Base-by-base conservation (phyloP, 2,888 invertebrate species). In the Sphaerophoria rueppellii region DNA sequence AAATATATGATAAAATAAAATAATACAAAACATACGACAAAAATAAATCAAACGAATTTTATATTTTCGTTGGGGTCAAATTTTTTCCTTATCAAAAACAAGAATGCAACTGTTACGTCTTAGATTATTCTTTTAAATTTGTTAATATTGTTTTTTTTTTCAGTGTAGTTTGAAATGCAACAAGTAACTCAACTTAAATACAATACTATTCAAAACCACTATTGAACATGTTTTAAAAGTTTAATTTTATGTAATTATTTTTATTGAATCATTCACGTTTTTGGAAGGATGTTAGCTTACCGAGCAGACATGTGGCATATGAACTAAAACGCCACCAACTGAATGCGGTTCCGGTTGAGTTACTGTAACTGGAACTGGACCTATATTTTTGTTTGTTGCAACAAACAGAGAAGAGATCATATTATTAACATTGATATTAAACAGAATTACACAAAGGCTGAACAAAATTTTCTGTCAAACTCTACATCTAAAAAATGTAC, bases 221-320 rank as follows among this genome's bases (percentile, higher is more conserved):
- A 74, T 43, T 52, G 34, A 35, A 48, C 14, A 32, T 61, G 14
- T 35, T 32, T 63, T 55, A 61, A 73, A 76, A 54, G 71, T 4
- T 75, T 61, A 14, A 58, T 77, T 78, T 82, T 40, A 73, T 79
- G 46, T 34, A 65, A 37, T 46, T n/a, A 69, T 46, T 46, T 37
- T 73, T 40, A 82, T 70, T 72, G 71, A 58, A 32, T 46, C 4
- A 32, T 58, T 16, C 34, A 48, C 65, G 48, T 67, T 60, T 37
- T 55, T 46, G 58, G 37, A 67, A 4, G 5, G 67, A 9, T 55
- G 16, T 12, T 9, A 90, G 91, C 92, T 91, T 91, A 92, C 94
- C 93, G 93, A 94, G 94, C 95, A 93, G 93, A 97, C 97, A 94
- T 97, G 97, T 88, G 97, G 97, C 97, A 97, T 97, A 91, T 97